These are phyloP conservation scores for Boleophthalmus pectinirostris DNA, from an alignment of 2,113 vertebrate species.

Conservation along the genomic window DNA sequence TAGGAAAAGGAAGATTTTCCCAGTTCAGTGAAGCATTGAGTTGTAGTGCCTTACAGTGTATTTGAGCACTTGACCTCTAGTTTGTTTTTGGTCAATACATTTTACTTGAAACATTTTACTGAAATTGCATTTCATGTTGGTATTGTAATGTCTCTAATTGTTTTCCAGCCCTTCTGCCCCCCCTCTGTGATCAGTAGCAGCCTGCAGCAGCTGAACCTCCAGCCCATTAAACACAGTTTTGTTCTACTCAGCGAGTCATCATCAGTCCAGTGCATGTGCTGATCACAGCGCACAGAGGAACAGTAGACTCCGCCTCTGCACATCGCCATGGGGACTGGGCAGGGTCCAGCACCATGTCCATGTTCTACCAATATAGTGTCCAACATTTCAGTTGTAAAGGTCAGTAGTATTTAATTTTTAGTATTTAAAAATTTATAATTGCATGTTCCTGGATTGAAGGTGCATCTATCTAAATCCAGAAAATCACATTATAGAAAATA, in stretches of 20 bases:
- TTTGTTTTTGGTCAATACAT: neutral
- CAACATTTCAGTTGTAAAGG: neutral
- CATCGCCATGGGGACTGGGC: constrained; percentile 12
- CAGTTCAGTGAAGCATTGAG: neutral
- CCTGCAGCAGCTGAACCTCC: constrained; percentile 36
- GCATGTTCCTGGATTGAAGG: too few species aligned
- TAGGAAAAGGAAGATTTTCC: too few species aligned
- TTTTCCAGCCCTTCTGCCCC: neutral
- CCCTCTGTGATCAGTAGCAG: constrained; percentile 17
- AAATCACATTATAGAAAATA: too few species aligned
- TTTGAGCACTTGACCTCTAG: neutral
- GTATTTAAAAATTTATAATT: too few species aligned
- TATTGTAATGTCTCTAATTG: neutral
- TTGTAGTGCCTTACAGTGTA: neutral
- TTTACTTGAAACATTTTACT: neutral
- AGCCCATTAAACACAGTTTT: constrained; percentile 60
- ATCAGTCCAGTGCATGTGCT: constrained; percentile 57
- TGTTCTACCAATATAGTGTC: neutral
- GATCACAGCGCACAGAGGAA: constrained; percentile 47
- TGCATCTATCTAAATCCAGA: too few species aligned
- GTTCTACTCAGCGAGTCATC: constrained; percentile 60
- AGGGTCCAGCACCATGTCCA: neutral
- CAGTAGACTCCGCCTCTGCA: constrained; percentile 24
- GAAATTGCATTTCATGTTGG: neutral
- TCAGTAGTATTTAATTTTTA: neutral